Evolutionary conservation across 2,888 invertebrate species (phyloP), one percentile per base, ranked within the genome.

Genomic region (Endotricha flammealis): DNA sequence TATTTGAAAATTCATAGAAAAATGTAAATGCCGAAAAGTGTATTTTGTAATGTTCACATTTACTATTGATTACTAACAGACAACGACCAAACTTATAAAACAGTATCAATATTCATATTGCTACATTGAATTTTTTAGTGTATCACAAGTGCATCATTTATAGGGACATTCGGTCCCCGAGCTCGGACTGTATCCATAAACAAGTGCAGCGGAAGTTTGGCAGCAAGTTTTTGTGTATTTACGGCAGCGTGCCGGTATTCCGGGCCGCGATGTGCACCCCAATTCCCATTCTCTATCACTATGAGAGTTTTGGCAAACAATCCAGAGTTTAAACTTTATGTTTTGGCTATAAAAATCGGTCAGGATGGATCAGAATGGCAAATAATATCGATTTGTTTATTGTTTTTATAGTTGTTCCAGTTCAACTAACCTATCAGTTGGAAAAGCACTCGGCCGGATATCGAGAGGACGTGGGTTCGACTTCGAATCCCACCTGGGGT

Each of bases 151-250:
- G 54, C 53, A 64, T 67, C 51, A 63, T 64, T 68, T 69, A 66
- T 66, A 63, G 56, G 54, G 50, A 45, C 48, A 54, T 55, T 49
- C 38, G 53, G 59, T 64, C 66, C 65, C 70, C 53, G 48, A 63
- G 63, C 64, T 63, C 52, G 53, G 50, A 63, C 57, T 55, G 67
- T 68, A 62, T 72, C 70, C 76, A 78, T 80, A 79, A 80, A 81
- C 73, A 75, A 77, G 62, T 72, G 75, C 73, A 76, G 57, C 54
- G 63, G 70, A 74, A 76, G 62, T 79, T 82, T 78, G 79, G 79
- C 76, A 80, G 64, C 62, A 74, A 73, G 68, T 79, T 79, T 77
- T 79, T 74, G 66, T 65, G 65, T 81, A 76, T 79, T 77, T 78
- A 78, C 70, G 64, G 29, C 56, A 58, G 62, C 60, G 55, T 53